Evolutionary conservation across 1,140 invertebrate species (phyloP).

Genomic region (Micrasema longulum): DNA sequence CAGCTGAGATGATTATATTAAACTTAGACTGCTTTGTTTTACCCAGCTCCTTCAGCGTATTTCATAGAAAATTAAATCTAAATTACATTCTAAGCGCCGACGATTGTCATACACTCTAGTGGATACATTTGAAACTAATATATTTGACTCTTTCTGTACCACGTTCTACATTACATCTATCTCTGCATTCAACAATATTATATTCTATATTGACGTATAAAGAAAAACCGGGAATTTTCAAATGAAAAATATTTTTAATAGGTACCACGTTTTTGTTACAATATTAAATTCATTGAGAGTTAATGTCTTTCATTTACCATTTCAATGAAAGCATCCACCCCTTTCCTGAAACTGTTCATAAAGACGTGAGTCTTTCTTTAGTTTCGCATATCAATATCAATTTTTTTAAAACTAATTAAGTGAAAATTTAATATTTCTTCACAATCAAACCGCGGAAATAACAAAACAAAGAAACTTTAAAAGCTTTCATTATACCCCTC

Average conservation of each 20-base stretch:
- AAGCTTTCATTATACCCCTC: too few relatives aligned
- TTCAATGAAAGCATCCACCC: too few relatives aligned
- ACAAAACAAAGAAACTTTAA: too few relatives aligned
- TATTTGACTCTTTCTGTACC: slow-evolving; percentile 30
- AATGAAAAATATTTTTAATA: neutral
- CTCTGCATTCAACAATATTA: slow-evolving; percentile 1
- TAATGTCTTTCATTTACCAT: too few relatives aligned
- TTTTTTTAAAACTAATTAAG: too few relatives aligned
- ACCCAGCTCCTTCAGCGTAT: neutral
- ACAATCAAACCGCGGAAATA: too few relatives aligned
- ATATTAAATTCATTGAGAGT: too few relatives aligned
- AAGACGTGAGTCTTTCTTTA: too few relatives aligned
- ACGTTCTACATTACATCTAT: slow-evolving; percentile 13
- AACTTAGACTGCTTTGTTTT: slow-evolving; percentile 43
- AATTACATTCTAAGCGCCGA: slow-evolving; percentile 39
- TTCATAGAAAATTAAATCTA: slow-evolving; percentile 7
- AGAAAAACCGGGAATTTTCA: slow-evolving; percentile 30
- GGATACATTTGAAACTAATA: slow-evolving; percentile 33
- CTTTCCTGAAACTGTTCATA: too few relatives aligned
- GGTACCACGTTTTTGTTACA: too few relatives aligned
- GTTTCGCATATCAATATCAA: too few relatives aligned
- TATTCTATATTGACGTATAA: slow-evolving; percentile 30
- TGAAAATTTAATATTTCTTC: too few relatives aligned
- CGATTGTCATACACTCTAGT: slow-evolving; percentile 18
- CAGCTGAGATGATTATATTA: slow-evolving; percentile 56